Evolutionary conservation across 2,797 vertebrate genomes (phyloP).

Genomic region (Nasua narica): DNA sequence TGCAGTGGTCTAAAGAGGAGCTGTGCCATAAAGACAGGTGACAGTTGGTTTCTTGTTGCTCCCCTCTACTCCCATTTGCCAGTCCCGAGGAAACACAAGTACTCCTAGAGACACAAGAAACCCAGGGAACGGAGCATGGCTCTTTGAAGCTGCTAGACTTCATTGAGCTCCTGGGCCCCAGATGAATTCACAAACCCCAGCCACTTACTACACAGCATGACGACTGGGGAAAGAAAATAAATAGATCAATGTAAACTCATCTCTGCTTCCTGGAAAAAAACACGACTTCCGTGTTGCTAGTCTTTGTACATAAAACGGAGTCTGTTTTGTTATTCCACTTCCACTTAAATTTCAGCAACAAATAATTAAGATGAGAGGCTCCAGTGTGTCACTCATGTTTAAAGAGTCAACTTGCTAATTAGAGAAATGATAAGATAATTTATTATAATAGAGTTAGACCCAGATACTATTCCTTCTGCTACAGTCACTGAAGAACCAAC

Average conservation of each 20-base stretch:
- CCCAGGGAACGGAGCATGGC: not conserved
- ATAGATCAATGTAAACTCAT: not conserved
- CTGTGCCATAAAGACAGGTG: not conserved
- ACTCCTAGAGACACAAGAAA: not conserved
- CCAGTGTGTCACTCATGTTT: not conserved
- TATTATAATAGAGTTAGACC: conserved; percentile 24
- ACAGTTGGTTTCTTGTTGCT: not conserved
- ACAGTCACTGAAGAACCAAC: conserved; percentile 45
- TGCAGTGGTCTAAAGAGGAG: not conserved
- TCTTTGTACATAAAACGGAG: not conserved
- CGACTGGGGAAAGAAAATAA: not conserved
- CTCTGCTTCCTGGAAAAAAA: not conserved
- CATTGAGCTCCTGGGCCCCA: not conserved
- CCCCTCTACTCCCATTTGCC: not conserved
- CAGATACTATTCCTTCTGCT: conserved; percentile 7
- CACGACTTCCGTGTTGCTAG: not conserved
- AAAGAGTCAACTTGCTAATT: conserved; percentile 25
- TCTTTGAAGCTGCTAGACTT: not conserved
- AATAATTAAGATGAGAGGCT: not conserved
- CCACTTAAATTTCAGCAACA: conserved; percentile 30
- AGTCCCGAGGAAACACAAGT: not conserved
- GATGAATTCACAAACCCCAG: not conserved
- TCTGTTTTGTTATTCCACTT: not conserved
- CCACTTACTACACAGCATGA: not conserved
- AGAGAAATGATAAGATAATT: conserved; percentile 8